Percentiles rank a stretch among this genome's conserved stretches.
These are phyloP conservation scores for Hyposoter dolosus DNA, from an alignment of 2,888 invertebrate genomes.

Conservation along the genomic window DNA sequence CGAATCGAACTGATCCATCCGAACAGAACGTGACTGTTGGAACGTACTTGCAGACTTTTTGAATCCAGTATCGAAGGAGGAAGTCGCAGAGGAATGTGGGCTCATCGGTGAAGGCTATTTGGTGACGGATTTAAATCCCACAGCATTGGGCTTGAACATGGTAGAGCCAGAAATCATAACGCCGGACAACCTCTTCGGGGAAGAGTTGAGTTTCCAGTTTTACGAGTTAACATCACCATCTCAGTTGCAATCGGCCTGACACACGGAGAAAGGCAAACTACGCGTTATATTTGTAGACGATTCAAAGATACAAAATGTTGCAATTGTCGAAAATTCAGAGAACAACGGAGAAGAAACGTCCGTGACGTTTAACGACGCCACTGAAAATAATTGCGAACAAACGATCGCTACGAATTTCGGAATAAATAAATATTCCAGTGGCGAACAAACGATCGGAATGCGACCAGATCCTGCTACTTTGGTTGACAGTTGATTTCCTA, in stretches of 20 bases:
- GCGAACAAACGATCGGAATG: slow-evolving; percentile 50
- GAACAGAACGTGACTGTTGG: slow-evolving; percentile 72
- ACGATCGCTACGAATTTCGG: slow-evolving; percentile 28
- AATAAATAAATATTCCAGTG: slow-evolving; percentile 49
- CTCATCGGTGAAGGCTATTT: slow-evolving; percentile 87
- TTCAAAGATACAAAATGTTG: slow-evolving; percentile 72
- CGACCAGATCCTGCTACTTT: slow-evolving; percentile 35
- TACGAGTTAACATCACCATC: slow-evolving; percentile 85
- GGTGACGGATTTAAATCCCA: slow-evolving; percentile 86
- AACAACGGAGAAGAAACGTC: slow-evolving; percentile 36
- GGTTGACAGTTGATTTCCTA: slow-evolving; percentile 60
- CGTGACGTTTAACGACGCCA: neutral
- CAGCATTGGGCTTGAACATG: slow-evolving; percentile 85
- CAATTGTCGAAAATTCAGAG: slow-evolving; percentile 65
- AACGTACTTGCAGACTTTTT: slow-evolving; percentile 85
- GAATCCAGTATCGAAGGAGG: slow-evolving; percentile 90
- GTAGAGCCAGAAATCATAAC: slow-evolving; percentile 86
- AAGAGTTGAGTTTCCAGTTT: slow-evolving; percentile 86
- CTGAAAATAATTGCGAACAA: slow-evolving; percentile 15
- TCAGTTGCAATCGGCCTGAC: slow-evolving; percentile 83
- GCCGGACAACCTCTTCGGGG: slow-evolving; percentile 86
- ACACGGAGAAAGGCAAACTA: slow-evolving; percentile 76
- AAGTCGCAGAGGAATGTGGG: slow-evolving; percentile 92
- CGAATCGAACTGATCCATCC: slow-evolving; percentile 52
- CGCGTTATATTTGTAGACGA: slow-evolving; percentile 80